Percentiles rank a stretch among this genome's conserved stretches.
Conservation (phyloP, 2,888 invertebrate species). For the Embidobia sp. region DNA sequence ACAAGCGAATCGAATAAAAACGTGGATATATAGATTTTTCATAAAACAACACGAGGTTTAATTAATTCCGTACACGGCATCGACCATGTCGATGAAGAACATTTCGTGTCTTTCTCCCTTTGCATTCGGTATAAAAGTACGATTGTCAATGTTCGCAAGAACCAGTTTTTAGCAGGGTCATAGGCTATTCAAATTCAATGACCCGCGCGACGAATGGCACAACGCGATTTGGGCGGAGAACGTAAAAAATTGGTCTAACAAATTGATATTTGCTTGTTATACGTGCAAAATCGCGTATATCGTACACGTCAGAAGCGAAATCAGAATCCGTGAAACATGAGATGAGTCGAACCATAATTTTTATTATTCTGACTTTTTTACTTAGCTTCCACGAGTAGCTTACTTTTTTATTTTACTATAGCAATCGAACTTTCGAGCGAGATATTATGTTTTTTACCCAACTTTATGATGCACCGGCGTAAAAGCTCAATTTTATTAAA, state of each 20-base stretch:
- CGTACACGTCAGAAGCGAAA: conserved; percentile 7
- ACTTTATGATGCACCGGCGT: too few relatives aligned
- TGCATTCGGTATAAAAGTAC: conserved; percentile 53
- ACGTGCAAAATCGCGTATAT: conserved; percentile 15
- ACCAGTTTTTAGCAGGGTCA: conserved; percentile 63
- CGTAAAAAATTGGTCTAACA: conserved; percentile 53
- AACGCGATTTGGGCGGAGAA: conserved; percentile 58
- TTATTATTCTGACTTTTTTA: neutral
- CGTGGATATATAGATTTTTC: conserved; percentile 22
- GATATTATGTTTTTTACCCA: too few relatives aligned
- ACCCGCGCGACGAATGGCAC: conserved; percentile 60
- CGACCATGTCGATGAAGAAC: conserved; percentile 52
- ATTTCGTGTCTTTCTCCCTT: conserved; percentile 46
- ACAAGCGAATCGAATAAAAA: conserved; percentile 3
- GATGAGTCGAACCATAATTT: conserved; percentile 8
- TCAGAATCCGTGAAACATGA: conserved; percentile 8
- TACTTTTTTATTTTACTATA: neutral
- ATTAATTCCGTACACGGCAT: conserved; percentile 52
- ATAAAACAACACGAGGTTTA: conserved; percentile 22
- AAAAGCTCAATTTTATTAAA: too few relatives aligned
- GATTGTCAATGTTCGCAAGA: conserved; percentile 62
- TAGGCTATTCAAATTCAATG: conserved; percentile 65
- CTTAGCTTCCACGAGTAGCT: neutral
- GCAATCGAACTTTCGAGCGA: too few relatives aligned
- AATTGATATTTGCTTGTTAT: conserved; percentile 58